phyloP scores from a whole-genome alignment of 2,888 invertebrate genomes.

The Meghimatium bilineatum region DNA sequence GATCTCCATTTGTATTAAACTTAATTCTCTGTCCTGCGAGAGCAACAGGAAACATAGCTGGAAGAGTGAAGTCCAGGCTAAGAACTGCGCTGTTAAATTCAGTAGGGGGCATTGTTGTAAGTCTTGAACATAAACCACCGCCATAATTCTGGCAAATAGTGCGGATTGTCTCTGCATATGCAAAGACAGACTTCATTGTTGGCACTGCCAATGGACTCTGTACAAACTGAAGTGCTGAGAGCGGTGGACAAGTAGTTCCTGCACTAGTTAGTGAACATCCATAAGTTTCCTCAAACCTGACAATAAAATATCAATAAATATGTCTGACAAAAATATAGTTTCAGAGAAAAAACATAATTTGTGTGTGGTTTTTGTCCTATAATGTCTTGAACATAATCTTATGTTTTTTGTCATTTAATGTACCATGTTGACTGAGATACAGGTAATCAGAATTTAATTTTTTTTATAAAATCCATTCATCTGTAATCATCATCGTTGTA shows the following conservation, averaged over 20 bases:
- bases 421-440: no score
- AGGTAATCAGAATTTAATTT: no score
- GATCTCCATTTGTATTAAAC: slow-evolving; percentile 69
- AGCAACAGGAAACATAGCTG: slow-evolving; percentile 52
- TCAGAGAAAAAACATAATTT: no score
- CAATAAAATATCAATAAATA: background rate
- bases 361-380: no score
- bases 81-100: slow-evolving; percentile 2
- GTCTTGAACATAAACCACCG: slow-evolving; percentile 41
- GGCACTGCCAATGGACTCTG: slow-evolving; percentile 60
- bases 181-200: slow-evolving; percentile 67
- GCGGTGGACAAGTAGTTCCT: slow-evolving; percentile 53
- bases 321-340: background rate
- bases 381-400: no score
- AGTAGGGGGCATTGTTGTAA: slow-evolving; percentile 10
- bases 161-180: slow-evolving; percentile 67
- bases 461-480: no score
- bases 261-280: slow-evolving; percentile 18
- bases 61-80: slow-evolving; percentile 52
- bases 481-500: no score
- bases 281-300: slow-evolving; percentile 34
- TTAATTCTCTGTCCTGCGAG: slow-evolving; percentile 56
- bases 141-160: slow-evolving; percentile 54
- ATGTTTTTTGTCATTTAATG: no score
- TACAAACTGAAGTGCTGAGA: slow-evolving; percentile 46